Evolutionary conservation across 2,113 vertebrate species (phyloP), one percentile per base, ranked within the genome.

Genomic region (Phyllopteryx taeniolatus): DNA sequence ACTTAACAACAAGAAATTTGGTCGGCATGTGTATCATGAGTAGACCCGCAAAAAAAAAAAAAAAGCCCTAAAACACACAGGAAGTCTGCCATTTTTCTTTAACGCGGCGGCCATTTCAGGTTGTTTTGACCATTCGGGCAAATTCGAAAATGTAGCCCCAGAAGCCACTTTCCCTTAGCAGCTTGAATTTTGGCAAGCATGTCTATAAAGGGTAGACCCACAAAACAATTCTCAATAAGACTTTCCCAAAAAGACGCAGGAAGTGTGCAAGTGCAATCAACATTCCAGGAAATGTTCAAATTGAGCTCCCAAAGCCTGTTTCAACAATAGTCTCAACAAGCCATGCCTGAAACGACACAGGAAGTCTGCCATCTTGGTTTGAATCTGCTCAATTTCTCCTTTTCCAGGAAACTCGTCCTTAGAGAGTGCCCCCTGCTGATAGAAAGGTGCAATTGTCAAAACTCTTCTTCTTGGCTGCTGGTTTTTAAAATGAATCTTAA

Each of bases 401-500:
- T 54, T n/a, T 54, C 9, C 53, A 54, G 53, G 2, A 10, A 56
- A 56, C 20, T 56, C 49, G 17, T 53, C 53, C 53, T 56, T 11
- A 11, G n/a, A 56, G 11, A 19, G 9, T 42, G 35, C 61, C 20
- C 53, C 53, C 53, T 56, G 9, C 20, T 11, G n/a, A 56, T n/a
- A 56, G 10, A 51, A 22, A 22, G n/a, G 8, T 56, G 20, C 8
- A 54, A 9, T 54, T 11, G n/a, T 56, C n/a, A 56, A 56, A 56
- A 17, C 9, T 27, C 27, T 27, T 53, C 51, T 35, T 42, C 35
- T 9, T 66, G 15, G n/a, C 64, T 47, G 22, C 5, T 65, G 11
- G 33, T 60, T 81, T 87, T 80, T 75, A 67, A 27, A 79, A 13
- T 61, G 31, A 68, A 72, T 71, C 72, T 81, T 65, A 70, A 76